Percentiles rank a stretch among this genome's conserved stretches.
phyloP scores from a whole-genome alignment of 2,888 invertebrate species.

The Lacanobia wlatinum region DNA sequence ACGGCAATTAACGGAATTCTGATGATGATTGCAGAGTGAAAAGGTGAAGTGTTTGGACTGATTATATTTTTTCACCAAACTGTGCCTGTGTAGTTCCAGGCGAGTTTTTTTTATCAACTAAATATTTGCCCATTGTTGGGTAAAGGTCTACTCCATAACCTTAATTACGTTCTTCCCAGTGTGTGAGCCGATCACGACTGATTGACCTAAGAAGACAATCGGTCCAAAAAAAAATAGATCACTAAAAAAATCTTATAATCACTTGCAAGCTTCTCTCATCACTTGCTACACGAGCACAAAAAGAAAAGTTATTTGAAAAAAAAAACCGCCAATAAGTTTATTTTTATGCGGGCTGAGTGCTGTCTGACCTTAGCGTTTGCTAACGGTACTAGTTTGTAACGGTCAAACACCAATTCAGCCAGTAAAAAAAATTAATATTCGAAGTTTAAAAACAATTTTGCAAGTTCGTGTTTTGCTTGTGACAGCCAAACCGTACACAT shows the following conservation, averaged over 20 bases:
- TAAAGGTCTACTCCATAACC: too few relatives aligned
- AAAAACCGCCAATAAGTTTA: background rate
- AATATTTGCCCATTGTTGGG: background rate
- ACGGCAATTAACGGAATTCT: constrained; percentile 9
- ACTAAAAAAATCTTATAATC: too few relatives aligned
- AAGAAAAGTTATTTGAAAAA: background rate
- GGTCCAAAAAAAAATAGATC: too few relatives aligned
- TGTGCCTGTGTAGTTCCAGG: background rate
- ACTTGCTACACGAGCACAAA: background rate
- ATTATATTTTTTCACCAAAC: background rate
- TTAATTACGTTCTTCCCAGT: too few relatives aligned
- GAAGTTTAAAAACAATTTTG: constrained; percentile 9
- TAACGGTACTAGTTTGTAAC: constrained; percentile 2
- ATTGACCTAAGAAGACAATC: too few relatives aligned
- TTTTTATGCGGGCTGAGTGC: background rate
- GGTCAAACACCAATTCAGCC: background rate
- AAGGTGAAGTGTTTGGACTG: background rate
- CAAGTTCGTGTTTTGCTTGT: background rate
- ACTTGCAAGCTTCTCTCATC: background rate
- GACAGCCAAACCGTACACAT: constrained; percentile 14
- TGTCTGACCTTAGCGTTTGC: constrained; percentile 13
- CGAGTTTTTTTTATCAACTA: too few relatives aligned
- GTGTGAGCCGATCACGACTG: too few relatives aligned
- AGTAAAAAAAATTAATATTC: background rate
- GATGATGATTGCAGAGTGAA: constrained; percentile 9